A percentile compares a stretch with the other conserved stretches of the same genome.
Conservation (phyloP, 2,113 vertebrate genomes). For the Tapirus terrestris region DNA sequence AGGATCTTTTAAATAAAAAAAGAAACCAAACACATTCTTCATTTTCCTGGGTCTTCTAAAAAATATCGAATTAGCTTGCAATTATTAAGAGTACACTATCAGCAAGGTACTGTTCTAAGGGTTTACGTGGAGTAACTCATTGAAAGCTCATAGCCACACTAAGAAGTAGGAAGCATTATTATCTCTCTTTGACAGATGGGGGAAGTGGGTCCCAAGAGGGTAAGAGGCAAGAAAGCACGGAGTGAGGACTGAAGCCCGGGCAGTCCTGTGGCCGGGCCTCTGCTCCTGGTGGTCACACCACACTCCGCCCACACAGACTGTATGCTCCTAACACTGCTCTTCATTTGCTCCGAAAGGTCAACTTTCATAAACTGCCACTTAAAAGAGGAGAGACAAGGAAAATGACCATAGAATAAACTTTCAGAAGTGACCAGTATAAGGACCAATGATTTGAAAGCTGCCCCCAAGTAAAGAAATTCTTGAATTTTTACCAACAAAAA, state of each 20-base stretch:
- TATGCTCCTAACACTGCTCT: neutral
- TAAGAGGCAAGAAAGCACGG: neutral
- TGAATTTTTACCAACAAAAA: slow-evolving; percentile 66
- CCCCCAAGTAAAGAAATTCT: slow-evolving; percentile 30
- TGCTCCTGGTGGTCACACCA: neutral
- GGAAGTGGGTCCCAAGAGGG: neutral
- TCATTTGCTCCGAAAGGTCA: neutral
- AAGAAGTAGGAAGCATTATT: neutral
- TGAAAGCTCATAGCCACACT: neutral
- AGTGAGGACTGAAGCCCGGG: neutral
- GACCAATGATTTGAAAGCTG: neutral
- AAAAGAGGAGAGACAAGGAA: slow-evolving; percentile 28
- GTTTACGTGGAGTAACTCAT: neutral
- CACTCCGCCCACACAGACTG: accelerated
- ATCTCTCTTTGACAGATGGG: slow-evolving; percentile 9
- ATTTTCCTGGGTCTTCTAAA: slow-evolving; percentile 40
- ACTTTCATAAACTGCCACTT: neutral
- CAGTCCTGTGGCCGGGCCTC: neutral
- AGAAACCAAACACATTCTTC: neutral
- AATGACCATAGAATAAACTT: neutral
- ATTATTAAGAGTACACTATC: neutral
- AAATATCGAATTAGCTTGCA: neutral
- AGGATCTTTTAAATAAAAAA: slow-evolving; percentile 32
- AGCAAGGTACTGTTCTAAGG: neutral
- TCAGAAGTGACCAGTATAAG: neutral